These are phyloP conservation scores for Drosophila pseudotakahashii DNA, from an alignment of 2,888 invertebrate genomes.

Conservation along the genomic window DNA sequence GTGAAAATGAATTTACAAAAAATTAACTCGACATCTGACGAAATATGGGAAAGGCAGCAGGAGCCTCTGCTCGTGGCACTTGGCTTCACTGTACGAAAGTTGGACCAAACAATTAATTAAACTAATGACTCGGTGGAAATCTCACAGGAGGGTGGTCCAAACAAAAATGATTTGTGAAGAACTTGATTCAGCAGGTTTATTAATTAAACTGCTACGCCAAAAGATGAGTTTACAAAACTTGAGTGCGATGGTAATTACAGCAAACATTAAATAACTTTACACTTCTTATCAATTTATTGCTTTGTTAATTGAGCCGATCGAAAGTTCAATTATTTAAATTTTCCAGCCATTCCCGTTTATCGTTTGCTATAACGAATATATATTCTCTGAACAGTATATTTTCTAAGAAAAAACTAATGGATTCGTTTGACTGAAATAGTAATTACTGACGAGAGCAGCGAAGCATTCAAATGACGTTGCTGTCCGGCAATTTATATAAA, in stretches of 20 bases:
- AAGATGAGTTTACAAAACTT: conserved; percentile 27
- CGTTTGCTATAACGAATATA: background rate
- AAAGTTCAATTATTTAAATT: conserved; percentile 34
- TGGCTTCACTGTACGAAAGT: conserved; percentile 30
- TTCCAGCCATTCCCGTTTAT: conserved; percentile 4
- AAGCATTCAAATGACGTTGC: conserved; percentile 26
- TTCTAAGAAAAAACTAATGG: conserved; percentile 41
- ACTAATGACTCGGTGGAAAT: conserved; percentile 70
- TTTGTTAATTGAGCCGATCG: conserved; percentile 25
- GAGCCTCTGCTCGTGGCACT: conserved; percentile 27
- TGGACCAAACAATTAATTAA: conserved; percentile 70
- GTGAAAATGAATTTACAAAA: conserved; percentile 44
- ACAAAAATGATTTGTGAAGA: conserved; percentile 49
- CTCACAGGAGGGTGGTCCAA: conserved; percentile 13
- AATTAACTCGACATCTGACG: conserved; percentile 57
- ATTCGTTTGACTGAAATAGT: conserved; percentile 51
- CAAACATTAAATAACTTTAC: conserved; percentile 1
- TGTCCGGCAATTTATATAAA: conserved; percentile 51
- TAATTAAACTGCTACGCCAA: conserved; percentile 37
- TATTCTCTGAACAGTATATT: conserved; percentile 6
- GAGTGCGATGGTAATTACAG: conserved; percentile 4
- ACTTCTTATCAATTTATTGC: conserved; percentile 18
- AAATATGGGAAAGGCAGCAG: conserved; percentile 2
- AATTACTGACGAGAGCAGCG: conserved; percentile 47
- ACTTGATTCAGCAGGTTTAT: conserved; percentile 40